These are phyloP conservation scores for Xiphorhynchus erythropygius DNA, from an alignment of 2,797 vertebrate genomes.

Conservation along the genomic window DNA sequence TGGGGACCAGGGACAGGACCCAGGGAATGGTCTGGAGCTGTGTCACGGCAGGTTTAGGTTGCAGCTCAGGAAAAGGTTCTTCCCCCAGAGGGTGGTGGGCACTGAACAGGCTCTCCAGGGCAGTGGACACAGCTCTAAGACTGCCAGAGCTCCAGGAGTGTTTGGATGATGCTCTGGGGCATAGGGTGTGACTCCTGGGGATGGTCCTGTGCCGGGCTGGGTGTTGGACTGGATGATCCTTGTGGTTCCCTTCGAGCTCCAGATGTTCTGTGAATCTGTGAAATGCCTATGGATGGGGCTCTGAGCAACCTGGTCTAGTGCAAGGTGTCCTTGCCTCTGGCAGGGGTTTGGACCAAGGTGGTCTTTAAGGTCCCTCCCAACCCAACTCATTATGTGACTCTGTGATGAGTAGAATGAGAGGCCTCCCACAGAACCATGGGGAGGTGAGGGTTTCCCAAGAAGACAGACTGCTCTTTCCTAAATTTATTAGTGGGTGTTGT, in stretches of 20 bases:
- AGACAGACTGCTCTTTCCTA: neutral
- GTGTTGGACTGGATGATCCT: neutral
- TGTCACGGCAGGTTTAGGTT: neutral
- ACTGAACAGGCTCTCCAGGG: neutral
- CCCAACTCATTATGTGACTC: neutral
- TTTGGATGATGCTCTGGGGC: neutral
- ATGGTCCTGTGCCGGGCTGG: neutral
- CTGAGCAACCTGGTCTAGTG: neutral
- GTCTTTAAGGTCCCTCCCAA: neutral
- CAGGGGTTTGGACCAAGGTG: neutral
- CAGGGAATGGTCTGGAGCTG: neutral
- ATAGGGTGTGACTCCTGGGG: neutral
- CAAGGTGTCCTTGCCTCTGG: neutral
- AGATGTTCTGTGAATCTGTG: neutral
- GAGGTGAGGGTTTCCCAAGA: neutral
- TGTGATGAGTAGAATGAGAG: neutral
- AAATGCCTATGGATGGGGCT: neutral
- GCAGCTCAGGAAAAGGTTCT: neutral
- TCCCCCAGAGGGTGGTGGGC: neutral
- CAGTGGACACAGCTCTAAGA: neutral
- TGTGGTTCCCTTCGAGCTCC: neutral
- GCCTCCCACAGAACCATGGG: neutral
- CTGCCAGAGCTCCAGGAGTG: neutral
- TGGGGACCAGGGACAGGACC: neutral
- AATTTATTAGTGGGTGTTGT: neutral